Base-by-base conservation (phyloP, 2,113 vertebrate species). In the Clarias magur region DNA sequence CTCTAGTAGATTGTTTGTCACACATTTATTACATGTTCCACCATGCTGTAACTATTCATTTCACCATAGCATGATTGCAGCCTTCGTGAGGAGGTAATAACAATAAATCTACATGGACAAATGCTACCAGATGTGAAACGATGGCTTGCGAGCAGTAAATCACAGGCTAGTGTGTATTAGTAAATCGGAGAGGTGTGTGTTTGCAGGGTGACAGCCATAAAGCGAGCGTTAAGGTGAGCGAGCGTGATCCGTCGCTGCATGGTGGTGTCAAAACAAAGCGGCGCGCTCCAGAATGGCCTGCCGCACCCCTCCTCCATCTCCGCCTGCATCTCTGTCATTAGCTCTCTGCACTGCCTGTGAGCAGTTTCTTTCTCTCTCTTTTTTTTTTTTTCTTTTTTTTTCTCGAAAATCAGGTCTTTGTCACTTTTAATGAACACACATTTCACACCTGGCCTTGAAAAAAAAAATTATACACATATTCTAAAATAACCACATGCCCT, bases 351-450 rank as follows among this genome's bases (percentile, higher is more conserved):
- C 92, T 93, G 93, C 89, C 88, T 91, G 91, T 87, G 87, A 85
- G 89, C 89, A 89, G 82, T 86, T 85, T 89, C 91, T 81, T 93
- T 92, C 85, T 79, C 16, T 56, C 34, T 38, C 34, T 38, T 38
- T 83, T 87, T 91, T 76, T 93, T 92, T 86, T 79, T 91, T 76
- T 93, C 92, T 86, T 79, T 79, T 30, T 57, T 86, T 85, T 89
- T 91, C 34, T 93, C 90, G 79, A 84, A 91, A 92, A 93, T 92
- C 91, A 92, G 92, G 91, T 94, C 91, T 94, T 95, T 94, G 93
- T 94, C 94, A 93, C 91, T 92, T 95, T 93, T 93, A 93, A 94
- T 93, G 93, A 94, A 93, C 88, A 91, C 91, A 79, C 91, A 86
- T 92, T 94, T 94, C 92, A 88, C 94, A 94, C 94, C 90, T 92